Base-by-base conservation (phyloP, 2,888 invertebrate species). In the Cheilosia grossa region DNA sequence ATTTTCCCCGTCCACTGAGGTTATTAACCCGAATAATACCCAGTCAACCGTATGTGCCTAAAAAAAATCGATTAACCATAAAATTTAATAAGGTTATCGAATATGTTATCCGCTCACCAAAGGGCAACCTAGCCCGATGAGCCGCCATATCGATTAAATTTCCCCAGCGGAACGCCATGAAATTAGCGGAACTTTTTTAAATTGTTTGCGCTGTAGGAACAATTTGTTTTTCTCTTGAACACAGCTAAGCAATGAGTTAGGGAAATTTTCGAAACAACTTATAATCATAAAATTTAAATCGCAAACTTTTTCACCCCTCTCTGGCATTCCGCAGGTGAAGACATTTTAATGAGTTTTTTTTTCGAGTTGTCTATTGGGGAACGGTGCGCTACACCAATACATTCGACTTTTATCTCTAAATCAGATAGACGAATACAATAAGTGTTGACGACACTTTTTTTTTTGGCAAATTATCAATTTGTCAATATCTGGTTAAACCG, bases 41-140 rank as follows among this genome's bases (percentile, higher is more conserved):
- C 44, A 44, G 13, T 21, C 70, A 78, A 40, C 69, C 70, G 56
- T 0, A 63, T 40, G 5, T 27, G 30, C 2, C 30, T 7, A 56
- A 4, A 73, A 56, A 54, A 78, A 56, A 82, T 82, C 82, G 58
- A 82, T 79, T 69, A 27, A 67, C 42, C 73, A 73, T 69, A 42
- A 82, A 82, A 82, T 78, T 82, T 73, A 82, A 82, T 74, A 73
- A 82, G 79, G 44, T 58, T 79, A 82, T 78, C 67, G 67, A 61
- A 37, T 40, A 47, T 47, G 69, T 37, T n/a, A 3, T 44, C 7
- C n/a, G 17, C 44, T 42, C 15, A 42, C 42, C 37, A 37, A 37
- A 37, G 37, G 37, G 37, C 4, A 37, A 10, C 37, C 37, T 13
- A 37, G 4, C 13, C 37, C 37, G 37, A 13, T 37, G 13, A 37